Evolutionary conservation across 2,797 vertebrate species (phyloP), one percentile per base, ranked within the genome.

Genomic region (Sardinella longiceps): DNA sequence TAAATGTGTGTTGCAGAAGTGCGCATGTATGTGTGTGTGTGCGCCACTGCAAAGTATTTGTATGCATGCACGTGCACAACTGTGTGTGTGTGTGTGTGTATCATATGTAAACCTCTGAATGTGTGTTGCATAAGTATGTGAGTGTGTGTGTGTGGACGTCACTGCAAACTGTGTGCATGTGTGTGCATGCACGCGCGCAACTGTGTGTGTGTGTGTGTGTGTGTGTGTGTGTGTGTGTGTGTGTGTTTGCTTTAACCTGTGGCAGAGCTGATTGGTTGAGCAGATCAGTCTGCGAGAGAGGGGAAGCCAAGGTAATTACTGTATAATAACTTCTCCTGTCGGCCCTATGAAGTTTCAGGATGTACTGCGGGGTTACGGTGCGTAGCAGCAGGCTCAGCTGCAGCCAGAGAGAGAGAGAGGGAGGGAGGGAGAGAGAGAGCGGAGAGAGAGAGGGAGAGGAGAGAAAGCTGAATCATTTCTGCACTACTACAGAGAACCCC

Each of bases 81-180:
- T 85, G 25, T 88, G 74, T 81, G 37, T 80, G 80, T 46, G 80
- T 81, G 80, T 28, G 45, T 81, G 80, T 48, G 80, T 48, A n/a
- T 15, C n/a, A 25, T 0, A 25, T 23, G 56, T 60, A 23, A 1
- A 23, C n/a, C 1, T 60, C 20, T 30, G 60, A 28, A 23, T 66
- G 60, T 66, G 60, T 50, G 48, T 14, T 50, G 48, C 48, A 50
- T 50, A 50, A 50, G 58, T 60, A n/a, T 60, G 20, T 60, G 20
- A 2, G 23, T 25, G 58, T 25, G 58, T 60, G 58, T 25, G 58
- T 25, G 2, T 63, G 53, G 23, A 20, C 6, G 48, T 51, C 43
- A 43, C 43, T 43, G 43, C 43, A 43, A 43, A 43, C 11, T 51
- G 48, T 50, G 51, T 53, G 51, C 5, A 0, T 53, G 15, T 20